Conservation (phyloP, 2,113 vertebrate species). For the Forbesichthys agassizii region DNA sequence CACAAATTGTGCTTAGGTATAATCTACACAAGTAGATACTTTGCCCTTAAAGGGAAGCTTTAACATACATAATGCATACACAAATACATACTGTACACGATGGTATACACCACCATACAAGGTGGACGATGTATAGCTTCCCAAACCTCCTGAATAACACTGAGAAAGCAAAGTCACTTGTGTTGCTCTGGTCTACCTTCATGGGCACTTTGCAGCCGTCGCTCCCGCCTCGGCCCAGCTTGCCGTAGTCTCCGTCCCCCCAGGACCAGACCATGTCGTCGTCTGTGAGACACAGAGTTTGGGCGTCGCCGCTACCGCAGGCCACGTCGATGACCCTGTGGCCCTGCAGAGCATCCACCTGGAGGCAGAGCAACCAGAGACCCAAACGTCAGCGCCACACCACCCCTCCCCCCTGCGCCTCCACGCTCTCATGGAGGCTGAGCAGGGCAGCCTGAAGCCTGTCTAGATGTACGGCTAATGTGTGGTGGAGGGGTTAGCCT, state of each 20-base stretch:
- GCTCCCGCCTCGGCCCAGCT: constrained; percentile 94
- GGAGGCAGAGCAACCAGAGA: constrained; percentile 18
- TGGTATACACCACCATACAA: too few relatives aligned
- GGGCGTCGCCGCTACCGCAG: constrained; percentile 95
- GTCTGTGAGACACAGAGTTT: constrained; percentile 94
- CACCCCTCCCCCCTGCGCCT: background rate
- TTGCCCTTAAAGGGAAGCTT: too few relatives aligned
- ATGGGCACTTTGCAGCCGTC: constrained; percentile 98
- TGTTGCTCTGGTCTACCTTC: constrained; percentile 83
- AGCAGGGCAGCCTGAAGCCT: background rate
- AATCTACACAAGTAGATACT: too few relatives aligned
- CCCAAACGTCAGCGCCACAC: background rate
- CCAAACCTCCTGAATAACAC: too few relatives aligned
- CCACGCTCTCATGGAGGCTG: background rate
- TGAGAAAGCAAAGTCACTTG: background rate
- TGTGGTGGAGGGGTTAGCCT: background rate
- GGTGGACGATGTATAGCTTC: too few relatives aligned
- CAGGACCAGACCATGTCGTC: constrained; percentile 99
- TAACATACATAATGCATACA: too few relatives aligned
- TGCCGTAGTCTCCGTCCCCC: constrained; percentile 98
- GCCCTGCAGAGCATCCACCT: constrained; percentile 98
- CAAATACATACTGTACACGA: too few relatives aligned
- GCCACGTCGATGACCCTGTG: constrained; percentile 95
- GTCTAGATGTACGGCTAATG: background rate
- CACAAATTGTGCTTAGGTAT: too few relatives aligned